These are phyloP conservation scores for Ochropleura plecta DNA, from an alignment of 2,888 invertebrate species.

Conservation along the genomic window DNA sequence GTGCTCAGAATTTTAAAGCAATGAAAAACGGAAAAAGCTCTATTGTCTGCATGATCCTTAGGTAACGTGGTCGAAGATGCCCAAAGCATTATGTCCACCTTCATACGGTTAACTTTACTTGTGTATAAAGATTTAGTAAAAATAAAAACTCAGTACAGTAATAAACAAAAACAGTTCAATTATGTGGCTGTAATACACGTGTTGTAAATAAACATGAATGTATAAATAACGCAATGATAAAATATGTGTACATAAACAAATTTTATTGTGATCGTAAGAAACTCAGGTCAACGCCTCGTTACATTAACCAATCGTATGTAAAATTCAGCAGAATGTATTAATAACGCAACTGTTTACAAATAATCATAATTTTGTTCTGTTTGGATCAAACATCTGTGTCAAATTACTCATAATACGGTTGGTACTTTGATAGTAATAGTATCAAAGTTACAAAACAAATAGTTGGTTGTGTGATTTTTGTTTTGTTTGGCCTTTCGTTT, in stretches of 20 bases:
- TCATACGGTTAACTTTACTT: neutral
- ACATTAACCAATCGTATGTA: constrained; percentile 17
- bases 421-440: constrained; percentile 15
- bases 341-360: constrained; percentile 17
- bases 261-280: constrained; percentile 55
- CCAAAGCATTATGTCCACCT: neutral
- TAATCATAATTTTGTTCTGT: constrained; percentile 35
- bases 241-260: constrained; percentile 46
- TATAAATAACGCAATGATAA: constrained; percentile 41
- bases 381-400: constrained; percentile 40
- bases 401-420: constrained; percentile 14
- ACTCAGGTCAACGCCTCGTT: constrained; percentile 44
- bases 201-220: constrained; percentile 40
- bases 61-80: neutral
- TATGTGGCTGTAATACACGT: constrained; percentile 10
- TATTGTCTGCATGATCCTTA: neutral
- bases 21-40: neutral
- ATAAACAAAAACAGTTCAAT: constrained; percentile 40
- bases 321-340: constrained; percentile 42
- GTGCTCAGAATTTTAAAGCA: neutral
- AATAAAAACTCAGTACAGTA: neutral
- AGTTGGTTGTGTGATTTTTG: constrained; percentile 15
- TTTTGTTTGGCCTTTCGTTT: constrained; percentile 15
- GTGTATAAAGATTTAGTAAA: neutral
- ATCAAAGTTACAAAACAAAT: constrained; percentile 40